phyloP scores from a whole-genome alignment of 2,888 invertebrate genomes.

The Microctonus aethiopoides region DNA sequence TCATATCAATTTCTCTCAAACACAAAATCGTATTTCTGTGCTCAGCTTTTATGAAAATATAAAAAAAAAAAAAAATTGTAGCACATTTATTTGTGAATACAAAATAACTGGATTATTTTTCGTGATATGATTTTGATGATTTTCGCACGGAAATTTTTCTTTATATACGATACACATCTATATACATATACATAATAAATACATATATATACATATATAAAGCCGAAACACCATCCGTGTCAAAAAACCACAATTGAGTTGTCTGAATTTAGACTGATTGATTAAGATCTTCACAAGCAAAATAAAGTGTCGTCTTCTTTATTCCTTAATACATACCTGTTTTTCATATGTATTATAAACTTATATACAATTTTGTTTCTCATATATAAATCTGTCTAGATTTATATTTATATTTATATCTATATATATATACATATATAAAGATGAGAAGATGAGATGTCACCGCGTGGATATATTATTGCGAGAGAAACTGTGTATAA shows the following conservation, averaged over 20 bases:
- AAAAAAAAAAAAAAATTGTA: background rate
- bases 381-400: too few species aligned
- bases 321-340: slow-evolving; percentile 1
- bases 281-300: slow-evolving; percentile 5
- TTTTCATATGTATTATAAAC: slow-evolving; percentile 3
- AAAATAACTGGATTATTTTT: background rate
- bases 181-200: too few species aligned
- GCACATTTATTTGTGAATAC: background rate
- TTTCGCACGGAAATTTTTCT: background rate
- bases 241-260: slow-evolving; percentile 61
- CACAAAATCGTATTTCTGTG: background rate
- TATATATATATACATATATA: background rate
- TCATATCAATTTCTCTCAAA: background rate
- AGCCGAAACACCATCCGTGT: slow-evolving; percentile 52
- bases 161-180: background rate
- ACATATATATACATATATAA: slow-evolving; percentile 31
- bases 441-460: background rate
- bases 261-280: slow-evolving; percentile 20
- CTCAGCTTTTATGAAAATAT: background rate
- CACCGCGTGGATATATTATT: slow-evolving; percentile 28
- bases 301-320: background rate
- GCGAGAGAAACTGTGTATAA: slow-evolving; percentile 24
- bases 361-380: slow-evolving; percentile 33
- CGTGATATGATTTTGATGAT: background rate
- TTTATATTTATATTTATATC: background rate